A percentile compares a stretch with the other conserved stretches of the same genome.
Evolutionary conservation across 2,888 invertebrate species (phyloP).

Genomic region (Diarsia rubi): DNA sequence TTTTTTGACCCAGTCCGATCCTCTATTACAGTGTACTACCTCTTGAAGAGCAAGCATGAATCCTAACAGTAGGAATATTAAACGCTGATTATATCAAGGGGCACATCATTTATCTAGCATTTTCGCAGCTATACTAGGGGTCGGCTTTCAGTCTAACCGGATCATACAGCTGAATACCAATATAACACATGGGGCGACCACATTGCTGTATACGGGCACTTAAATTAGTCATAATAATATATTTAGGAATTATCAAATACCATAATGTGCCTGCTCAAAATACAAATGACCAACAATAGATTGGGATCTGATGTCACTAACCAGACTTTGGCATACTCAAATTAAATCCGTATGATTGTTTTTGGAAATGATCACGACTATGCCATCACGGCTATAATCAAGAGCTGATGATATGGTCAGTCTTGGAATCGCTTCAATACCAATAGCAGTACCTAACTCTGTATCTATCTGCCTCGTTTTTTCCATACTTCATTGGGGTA

Average conservation of each 20-base stretch:
- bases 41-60: neutral
- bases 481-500: neutral
- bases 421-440: constrained; percentile 43
- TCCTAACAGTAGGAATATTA: neutral
- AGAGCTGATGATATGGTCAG: constrained; percentile 12
- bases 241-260: constrained; percentile 15
- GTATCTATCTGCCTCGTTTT: neutral
- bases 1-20: too few species aligned
- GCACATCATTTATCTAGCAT: neutral
- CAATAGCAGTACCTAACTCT: neutral
- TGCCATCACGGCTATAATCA: constrained; percentile 42
- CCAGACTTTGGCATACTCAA: constrained; percentile 3
- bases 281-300: constrained; percentile 26
- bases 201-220: neutral
- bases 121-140: neutral
- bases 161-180: constrained; percentile 2
- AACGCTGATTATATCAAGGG: too few species aligned
- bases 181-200: neutral
- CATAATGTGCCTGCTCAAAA: constrained; percentile 12
- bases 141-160: neutral
- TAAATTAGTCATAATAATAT: neutral
- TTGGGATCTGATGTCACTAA: constrained; percentile 43
- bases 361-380: constrained; percentile 43
- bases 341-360: constrained; percentile 23
- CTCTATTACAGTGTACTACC: too few species aligned